Evolutionary conservation across 2,113 vertebrate genomes (phyloP).

Genomic region (Plecotus auritus): DNA sequence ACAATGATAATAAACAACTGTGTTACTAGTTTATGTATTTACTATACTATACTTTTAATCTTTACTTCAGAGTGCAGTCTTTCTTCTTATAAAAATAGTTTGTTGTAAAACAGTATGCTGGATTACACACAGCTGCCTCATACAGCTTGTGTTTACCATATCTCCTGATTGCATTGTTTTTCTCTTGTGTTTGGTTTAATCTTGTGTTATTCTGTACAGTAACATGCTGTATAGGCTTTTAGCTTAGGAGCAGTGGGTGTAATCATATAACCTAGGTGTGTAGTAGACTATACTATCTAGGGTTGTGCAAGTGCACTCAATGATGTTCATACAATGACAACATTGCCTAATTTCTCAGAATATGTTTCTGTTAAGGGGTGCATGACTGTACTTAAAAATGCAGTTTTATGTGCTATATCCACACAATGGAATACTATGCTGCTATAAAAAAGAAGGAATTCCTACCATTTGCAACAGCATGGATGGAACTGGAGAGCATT

Average conservation of each 20-base stretch:
- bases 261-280: not conserved
- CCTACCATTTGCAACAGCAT: too few species aligned
- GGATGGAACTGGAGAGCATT: too few species aligned
- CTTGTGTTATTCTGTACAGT: not conserved
- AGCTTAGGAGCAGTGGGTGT: not conserved
- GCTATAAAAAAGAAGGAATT: too few species aligned
- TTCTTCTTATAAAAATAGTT: not conserved
- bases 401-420: not conserved
- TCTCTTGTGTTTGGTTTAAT: not conserved
- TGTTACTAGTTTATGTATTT: not conserved
- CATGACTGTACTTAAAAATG: not conserved
- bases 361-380: not conserved
- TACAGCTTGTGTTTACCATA: not conserved
- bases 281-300: not conserved
- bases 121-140: not conserved
- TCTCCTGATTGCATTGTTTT: not conserved
- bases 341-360: too few species aligned
- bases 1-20: too few species aligned
- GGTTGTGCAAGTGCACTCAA: not conserved
- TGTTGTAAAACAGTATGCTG: not conserved
- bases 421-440: too few species aligned
- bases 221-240: not conserved
- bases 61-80: not conserved
- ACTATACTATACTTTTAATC: not conserved
- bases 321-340: not conserved